phyloP scores from a whole-genome alignment of 2,797 vertebrate genomes.

The Ibycter americanus region DNA sequence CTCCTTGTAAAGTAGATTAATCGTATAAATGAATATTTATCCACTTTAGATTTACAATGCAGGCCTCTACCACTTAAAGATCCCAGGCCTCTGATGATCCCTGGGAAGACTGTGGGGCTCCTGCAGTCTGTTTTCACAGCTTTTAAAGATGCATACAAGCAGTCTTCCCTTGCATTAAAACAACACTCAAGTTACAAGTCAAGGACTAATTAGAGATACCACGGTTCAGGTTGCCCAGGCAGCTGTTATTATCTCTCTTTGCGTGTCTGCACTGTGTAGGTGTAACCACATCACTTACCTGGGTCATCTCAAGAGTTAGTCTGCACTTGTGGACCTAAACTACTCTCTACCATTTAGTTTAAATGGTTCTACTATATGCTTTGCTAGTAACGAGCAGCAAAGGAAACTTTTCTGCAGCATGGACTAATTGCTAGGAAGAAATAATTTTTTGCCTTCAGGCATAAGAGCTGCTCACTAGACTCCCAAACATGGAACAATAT shows the following conservation, averaged over 20 bases:
- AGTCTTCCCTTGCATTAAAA: constrained; percentile 25
- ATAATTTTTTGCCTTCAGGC: neutral
- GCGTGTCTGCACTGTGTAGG: neutral
- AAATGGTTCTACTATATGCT: neutral
- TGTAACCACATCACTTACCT: neutral
- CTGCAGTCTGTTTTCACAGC: constrained; percentile 17
- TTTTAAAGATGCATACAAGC: constrained; percentile 11
- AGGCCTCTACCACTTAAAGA: neutral
- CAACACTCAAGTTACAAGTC: constrained; percentile 1
- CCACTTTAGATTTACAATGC: neutral
- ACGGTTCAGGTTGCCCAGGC: neutral
- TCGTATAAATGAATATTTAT: neutral
- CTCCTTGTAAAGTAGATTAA: neutral
- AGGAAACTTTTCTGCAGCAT: neutral
- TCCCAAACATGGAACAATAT: neutral
- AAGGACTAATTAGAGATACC: constrained; percentile 56
- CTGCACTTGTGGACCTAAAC: neutral
- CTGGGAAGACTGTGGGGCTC: neutral
- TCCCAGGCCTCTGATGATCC: neutral
- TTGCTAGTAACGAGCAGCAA: neutral
- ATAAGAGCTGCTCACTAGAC: neutral
- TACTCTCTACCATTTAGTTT: neutral
- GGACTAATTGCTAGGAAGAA: neutral
- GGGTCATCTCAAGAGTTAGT: neutral
- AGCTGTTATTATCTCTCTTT: constrained; percentile 47